A percentile compares a stretch with the other conserved stretches of the same genome.
Evolutionary conservation across 2,113 vertebrate species (phyloP).

Genomic region (Brachirus orientalis): DNA sequence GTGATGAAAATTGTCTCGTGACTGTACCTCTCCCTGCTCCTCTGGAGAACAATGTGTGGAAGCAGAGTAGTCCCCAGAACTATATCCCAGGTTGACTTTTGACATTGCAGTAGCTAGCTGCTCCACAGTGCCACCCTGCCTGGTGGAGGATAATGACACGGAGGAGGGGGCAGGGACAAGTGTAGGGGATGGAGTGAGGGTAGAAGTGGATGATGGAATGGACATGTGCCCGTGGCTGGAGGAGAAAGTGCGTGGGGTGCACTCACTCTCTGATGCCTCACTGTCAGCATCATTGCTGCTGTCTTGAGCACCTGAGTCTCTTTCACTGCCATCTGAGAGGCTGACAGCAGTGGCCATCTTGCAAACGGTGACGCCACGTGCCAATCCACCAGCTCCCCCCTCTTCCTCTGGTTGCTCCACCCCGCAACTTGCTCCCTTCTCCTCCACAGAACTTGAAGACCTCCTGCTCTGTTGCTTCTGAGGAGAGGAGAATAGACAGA

Average conservation of each 20-base stretch:
- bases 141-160: slow-evolving; percentile 29
- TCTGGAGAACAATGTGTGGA: slow-evolving; percentile 63
- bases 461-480: slow-evolving; percentile 81
- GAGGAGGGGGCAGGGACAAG: slow-evolving; percentile 27
- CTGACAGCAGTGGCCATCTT: slow-evolving; percentile 79
- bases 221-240: slow-evolving; percentile 58
- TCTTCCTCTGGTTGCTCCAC: slow-evolving; percentile 66
- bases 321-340: slow-evolving; percentile 90
- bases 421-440: slow-evolving; percentile 63
- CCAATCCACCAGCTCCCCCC: slow-evolving; percentile 45
- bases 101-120: slow-evolving; percentile 83
- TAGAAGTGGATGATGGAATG: slow-evolving; percentile 57
- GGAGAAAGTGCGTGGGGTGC: slow-evolving; percentile 62
- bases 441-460: slow-evolving; percentile 75
- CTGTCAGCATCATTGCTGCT: slow-evolving; percentile 95
- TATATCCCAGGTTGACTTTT: slow-evolving; percentile 82
- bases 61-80: slow-evolving; percentile 65
- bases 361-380: slow-evolving; percentile 47
- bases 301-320: slow-evolving; percentile 86
- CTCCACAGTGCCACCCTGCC: slow-evolving; percentile 74
- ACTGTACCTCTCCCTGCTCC: slow-evolving; percentile 60
- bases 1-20: slow-evolving; percentile 66
- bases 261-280: slow-evolving; percentile 93
- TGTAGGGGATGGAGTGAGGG: slow-evolving; percentile 44
- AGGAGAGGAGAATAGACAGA: slow-evolving; percentile 47